Percentiles rank a stretch among this genome's conserved stretches.
Evolutionary conservation across 2,888 invertebrate species (phyloP).

Genomic region (Tricholauxania praeusta): DNA sequence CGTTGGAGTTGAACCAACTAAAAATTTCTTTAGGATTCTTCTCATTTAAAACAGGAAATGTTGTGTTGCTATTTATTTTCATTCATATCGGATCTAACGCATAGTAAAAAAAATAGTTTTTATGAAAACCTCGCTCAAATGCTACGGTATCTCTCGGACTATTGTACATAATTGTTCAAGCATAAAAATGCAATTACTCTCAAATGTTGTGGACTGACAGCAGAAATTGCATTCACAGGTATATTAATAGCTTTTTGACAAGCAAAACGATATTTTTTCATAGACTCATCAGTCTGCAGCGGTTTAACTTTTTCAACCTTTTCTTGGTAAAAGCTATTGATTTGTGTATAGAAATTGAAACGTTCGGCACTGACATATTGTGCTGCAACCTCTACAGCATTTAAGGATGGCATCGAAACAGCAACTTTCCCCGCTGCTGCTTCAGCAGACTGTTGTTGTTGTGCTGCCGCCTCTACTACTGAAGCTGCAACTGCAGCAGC

Average conservation of each 20-base stretch:
- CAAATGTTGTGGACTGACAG: slow-evolving; percentile 77
- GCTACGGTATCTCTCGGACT: too few species aligned
- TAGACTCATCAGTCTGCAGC: slow-evolving; percentile 72
- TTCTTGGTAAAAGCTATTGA: slow-evolving; percentile 72
- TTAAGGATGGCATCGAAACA: not conserved
- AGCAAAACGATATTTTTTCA: slow-evolving; percentile 85
- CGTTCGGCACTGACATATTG: slow-evolving; percentile 70
- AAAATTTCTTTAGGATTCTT: too few species aligned
- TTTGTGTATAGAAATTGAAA: slow-evolving; percentile 71
- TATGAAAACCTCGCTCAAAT: too few species aligned
- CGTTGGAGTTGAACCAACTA: too few species aligned
- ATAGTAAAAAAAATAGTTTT: too few species aligned
- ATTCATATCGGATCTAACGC: too few species aligned
- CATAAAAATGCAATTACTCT: slow-evolving; percentile 45
- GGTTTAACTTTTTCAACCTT: slow-evolving; percentile 74
- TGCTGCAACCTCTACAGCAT: slow-evolving; percentile 31
- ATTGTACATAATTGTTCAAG: not conserved
- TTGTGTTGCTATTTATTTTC: too few species aligned
- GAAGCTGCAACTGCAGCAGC: slow-evolving; percentile 38
- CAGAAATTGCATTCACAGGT: slow-evolving; percentile 88
- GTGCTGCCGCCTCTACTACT: slow-evolving; percentile 37
- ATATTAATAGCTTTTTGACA: slow-evolving; percentile 89
- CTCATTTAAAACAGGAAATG: too few species aligned
- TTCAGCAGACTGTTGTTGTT: slow-evolving; percentile 50
- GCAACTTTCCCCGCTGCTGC: slow-evolving; percentile 26